Percentiles rank a stretch among this genome's conserved stretches.
phyloP scores from a whole-genome alignment of 37 sponge, comb jelly and placozoan species.

The Cladorhizidae sp. region DNA sequence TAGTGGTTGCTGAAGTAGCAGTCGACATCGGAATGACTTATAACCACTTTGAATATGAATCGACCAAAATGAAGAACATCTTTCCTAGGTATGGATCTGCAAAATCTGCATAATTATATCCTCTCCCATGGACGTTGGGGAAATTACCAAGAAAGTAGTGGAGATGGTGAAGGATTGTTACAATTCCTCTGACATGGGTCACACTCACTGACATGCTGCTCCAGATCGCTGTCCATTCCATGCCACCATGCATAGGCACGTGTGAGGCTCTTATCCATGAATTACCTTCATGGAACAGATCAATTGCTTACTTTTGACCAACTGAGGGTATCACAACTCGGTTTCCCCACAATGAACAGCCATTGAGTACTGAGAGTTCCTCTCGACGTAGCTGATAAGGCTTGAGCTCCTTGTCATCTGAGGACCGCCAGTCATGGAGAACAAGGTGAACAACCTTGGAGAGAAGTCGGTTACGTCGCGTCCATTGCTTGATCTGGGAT shows the following conservation, averaged over 20 bases:
- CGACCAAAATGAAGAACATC: slow-evolving; percentile 21
- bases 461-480: no score
- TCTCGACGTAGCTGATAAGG: no score
- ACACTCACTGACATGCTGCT: background rate
- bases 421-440: no score
- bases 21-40: background rate
- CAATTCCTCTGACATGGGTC: slow-evolving; percentile 8
- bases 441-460: no score
- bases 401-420: no score
- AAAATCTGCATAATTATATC: slow-evolving; percentile 11
- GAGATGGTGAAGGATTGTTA: background rate
- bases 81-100: slow-evolving; percentile 10
- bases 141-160: slow-evolving; percentile 1
- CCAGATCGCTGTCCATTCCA: background rate
- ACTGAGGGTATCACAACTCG: no score
- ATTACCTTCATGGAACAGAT: no score
- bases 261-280: background rate
- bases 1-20: background rate
- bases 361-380: no score
- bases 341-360: no score
- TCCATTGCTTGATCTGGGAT: no score
- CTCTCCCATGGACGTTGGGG: background rate
- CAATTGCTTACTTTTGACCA: no score
- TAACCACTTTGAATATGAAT: slow-evolving; percentile 22
- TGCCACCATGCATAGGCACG: slow-evolving; percentile 16